Evolutionary conservation across 2,797 vertebrate species (phyloP), one percentile per base, ranked within the genome.

Genomic region (Lates japonicus): DNA sequence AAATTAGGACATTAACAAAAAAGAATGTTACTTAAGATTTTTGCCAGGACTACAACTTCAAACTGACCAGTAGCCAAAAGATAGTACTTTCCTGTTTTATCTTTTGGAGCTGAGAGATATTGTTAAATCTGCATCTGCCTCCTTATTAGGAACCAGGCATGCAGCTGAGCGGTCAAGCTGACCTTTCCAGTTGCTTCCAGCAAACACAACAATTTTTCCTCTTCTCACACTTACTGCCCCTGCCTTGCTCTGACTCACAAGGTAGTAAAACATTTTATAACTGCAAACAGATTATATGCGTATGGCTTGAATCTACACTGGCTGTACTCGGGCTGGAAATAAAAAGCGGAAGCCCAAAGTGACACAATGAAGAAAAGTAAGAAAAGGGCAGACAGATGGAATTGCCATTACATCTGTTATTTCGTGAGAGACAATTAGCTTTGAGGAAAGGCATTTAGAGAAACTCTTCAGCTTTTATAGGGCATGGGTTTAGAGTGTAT

Each of bases 221-320:
- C 76, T 35, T 55, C 76, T 88, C 76, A 74, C 58, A 77, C 83
- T 76, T 41, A 51, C 46, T 74, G 78, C 83, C 82, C 83, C 82
- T 85, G 74, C 54, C 22, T 19, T 3, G 7, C 70, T 85, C 87
- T 86, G 59, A 90, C 86, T 89, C 86, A 75, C 51, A 5, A 82
- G 68, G 77, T 70, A 83, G 81, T 94, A 92, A 94, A 95, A 93
- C 33, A 42, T 81, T 89, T 79, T 79, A 86, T 83, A 85, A 92
- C 84, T 81, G 80, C 84, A 86, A 90, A 90, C 78, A 93, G 78
- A 90, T 90, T 82, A 82, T 61, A 78, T 1, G 17, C 35, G 5
- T 68, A 68, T 29, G 65, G 72, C 69, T 92, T 13, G 20, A 78
- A 76, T 89, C 85, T 76, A 66, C 57, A 64, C 57, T 77, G 80